Evolutionary conservation across 1,140 invertebrate species (phyloP).

Genomic region (Macrosteles quadrilineatus): DNA sequence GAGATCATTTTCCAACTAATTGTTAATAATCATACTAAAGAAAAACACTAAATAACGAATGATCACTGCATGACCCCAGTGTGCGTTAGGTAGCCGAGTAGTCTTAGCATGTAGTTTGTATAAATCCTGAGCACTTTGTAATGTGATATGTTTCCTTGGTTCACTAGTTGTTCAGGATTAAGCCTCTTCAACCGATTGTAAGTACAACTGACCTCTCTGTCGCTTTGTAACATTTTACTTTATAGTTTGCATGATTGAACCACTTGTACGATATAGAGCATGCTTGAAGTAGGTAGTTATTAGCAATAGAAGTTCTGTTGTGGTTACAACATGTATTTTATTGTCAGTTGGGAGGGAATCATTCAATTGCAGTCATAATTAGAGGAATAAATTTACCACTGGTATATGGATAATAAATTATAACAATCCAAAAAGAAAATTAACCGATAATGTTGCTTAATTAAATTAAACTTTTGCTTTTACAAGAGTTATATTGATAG

Average conservation of each 20-base stretch:
- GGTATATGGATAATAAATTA: too few species aligned
- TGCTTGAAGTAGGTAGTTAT: too few species aligned
- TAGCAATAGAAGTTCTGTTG: too few species aligned
- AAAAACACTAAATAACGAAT: not conserved
- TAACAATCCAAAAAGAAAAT: too few species aligned
- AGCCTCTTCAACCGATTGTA: conserved; percentile 94
- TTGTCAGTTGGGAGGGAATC: too few species aligned
- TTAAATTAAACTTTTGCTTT: too few species aligned
- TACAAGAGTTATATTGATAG: too few species aligned
- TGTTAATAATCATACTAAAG: not conserved
- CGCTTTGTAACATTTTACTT: not conserved
- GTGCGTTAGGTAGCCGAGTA: not conserved
- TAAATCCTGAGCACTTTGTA: not conserved
- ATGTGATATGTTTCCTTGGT: conserved; percentile 13
- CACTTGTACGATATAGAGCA: too few species aligned
- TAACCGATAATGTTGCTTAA: too few species aligned
- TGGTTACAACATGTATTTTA: too few species aligned
- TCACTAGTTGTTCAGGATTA: conserved; percentile 92
- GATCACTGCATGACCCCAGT: conserved; percentile 14
- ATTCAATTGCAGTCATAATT: too few species aligned
- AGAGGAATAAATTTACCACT: too few species aligned
- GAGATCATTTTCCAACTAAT: not conserved
- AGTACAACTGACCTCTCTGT: conserved; percentile 60
- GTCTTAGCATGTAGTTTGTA: not conserved
- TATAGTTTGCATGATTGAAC: not conserved